Percentiles rank a stretch among this genome's conserved stretches.
Conservation (phyloP, 2,113 vertebrate species). For the Brachirus orientalis region DNA sequence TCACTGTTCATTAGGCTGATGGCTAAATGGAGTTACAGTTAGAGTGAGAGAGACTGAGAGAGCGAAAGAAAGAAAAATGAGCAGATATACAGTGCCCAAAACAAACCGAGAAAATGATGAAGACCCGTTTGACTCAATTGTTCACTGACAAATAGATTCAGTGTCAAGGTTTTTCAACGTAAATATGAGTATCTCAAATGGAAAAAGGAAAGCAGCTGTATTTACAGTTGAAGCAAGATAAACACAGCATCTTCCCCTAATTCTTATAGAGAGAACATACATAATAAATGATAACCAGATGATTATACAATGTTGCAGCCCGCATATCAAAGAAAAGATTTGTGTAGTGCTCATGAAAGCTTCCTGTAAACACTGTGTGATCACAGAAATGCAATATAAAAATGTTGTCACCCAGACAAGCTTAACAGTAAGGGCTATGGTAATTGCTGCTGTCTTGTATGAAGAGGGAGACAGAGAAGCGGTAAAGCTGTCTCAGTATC, state of each 20-base stretch:
- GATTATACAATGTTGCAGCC: slow-evolving; percentile 20
- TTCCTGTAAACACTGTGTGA: slow-evolving; percentile 54
- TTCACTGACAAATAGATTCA: too few relatives aligned
- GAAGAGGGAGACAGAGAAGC: slow-evolving; percentile 58
- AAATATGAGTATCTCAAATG: too few relatives aligned
- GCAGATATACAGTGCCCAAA: too few relatives aligned
- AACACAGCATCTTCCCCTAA: slow-evolving; percentile 11
- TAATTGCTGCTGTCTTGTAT: slow-evolving; percentile 54
- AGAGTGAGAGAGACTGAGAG: slow-evolving; percentile 7
- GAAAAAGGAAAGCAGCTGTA: not conserved
- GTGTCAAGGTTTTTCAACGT: too few relatives aligned
- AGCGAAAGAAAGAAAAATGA: not conserved
- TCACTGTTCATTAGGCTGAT: slow-evolving; percentile 76
- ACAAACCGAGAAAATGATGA: too few relatives aligned
- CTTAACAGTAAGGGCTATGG: slow-evolving; percentile 48
- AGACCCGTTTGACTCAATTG: too few relatives aligned
- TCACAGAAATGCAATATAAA: slow-evolving; percentile 61
- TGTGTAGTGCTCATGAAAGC: slow-evolving; percentile 37
- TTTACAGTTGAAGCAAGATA: too few relatives aligned
- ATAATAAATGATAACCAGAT: slow-evolving; percentile 31
- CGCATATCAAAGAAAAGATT: slow-evolving; percentile 36
- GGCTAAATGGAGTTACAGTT: slow-evolving; percentile 45
- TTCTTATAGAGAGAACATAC: slow-evolving; percentile 24
- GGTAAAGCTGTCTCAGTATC: slow-evolving; percentile 60
- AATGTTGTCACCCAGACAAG: slow-evolving; percentile 48